Percentiles rank a stretch among this genome's conserved stretches.
Evolutionary conservation across 2,797 vertebrate species (phyloP).

Genomic region (Brotogeris chrysoptera): DNA sequence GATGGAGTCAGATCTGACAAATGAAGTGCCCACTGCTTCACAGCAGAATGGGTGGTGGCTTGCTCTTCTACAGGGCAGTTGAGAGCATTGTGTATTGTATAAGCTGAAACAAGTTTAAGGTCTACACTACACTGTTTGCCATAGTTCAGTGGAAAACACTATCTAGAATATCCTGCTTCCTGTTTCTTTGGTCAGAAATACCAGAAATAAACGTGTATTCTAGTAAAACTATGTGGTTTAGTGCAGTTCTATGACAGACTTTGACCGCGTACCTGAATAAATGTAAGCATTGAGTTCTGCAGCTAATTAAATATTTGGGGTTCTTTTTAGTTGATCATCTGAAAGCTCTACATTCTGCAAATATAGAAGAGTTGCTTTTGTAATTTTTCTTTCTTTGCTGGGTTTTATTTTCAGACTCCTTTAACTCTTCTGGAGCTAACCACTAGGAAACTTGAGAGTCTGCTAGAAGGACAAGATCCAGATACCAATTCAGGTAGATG

Average conservation of each 20-base stretch:
- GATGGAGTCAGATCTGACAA: neutral
- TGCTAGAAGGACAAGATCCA: conserved; percentile 81
- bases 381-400: neutral
- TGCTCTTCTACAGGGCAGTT: neutral
- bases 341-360: neutral
- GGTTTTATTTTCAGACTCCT: conserved; percentile 74
- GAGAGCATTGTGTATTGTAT: neutral
- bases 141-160: neutral
- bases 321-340: neutral
- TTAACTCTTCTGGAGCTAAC: conserved; percentile 81
- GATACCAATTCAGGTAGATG: conserved; percentile 77
- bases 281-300: neutral
- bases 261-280: neutral
- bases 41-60: neutral
- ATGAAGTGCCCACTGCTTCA: neutral
- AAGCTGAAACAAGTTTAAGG: neutral
- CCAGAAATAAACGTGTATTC: neutral
- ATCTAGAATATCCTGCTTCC: neutral
- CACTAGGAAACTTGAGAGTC: conserved; percentile 76
- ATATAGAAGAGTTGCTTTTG: neutral
- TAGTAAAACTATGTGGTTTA: neutral
- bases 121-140: neutral
- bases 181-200: neutral
- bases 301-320: neutral
- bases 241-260: neutral